phyloP scores from a whole-genome alignment of 2,113 vertebrate genomes.

The Scartelaos histophorus region DNA sequence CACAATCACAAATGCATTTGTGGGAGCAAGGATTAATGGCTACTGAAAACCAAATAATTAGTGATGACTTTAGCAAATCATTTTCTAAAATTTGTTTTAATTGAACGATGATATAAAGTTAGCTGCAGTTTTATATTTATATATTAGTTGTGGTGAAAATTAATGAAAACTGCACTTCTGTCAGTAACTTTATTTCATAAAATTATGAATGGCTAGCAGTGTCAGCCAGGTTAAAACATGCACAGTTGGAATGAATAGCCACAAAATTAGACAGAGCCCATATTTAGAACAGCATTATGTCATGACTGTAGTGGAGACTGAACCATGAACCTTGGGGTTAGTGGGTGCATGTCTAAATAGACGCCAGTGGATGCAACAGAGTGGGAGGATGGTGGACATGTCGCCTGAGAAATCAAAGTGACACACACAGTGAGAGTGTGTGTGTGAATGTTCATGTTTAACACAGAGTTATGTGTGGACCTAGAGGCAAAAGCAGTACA shows the following conservation, averaged over 20 bases:
- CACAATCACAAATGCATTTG: not conserved
- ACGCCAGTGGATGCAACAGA: not conserved
- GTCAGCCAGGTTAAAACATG: not conserved
- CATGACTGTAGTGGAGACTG: not conserved
- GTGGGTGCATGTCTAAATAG: not conserved
- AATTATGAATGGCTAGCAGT: not conserved
- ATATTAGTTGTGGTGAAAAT: too few relatives aligned
- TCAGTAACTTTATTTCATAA: not conserved
- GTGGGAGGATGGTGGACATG: not conserved
- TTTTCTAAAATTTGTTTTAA: not conserved
- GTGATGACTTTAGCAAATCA: too few relatives aligned
- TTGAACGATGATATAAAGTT: too few relatives aligned
- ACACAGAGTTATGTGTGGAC: not conserved
- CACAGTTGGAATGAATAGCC: too few relatives aligned
- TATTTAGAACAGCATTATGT: not conserved
- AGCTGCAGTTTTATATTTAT: too few relatives aligned
- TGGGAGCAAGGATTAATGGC: not conserved
- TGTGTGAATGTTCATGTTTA: not conserved
- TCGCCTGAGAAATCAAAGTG: not conserved
- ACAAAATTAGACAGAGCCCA: too few relatives aligned
- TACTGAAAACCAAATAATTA: too few relatives aligned
- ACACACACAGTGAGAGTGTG: slow-evolving; percentile 29
- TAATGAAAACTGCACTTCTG: too few relatives aligned
- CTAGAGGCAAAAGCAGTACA: not conserved
- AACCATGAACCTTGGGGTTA: not conserved